Evolutionary conservation across 2,888 invertebrate genomes (phyloP), one percentile per base, ranked within the genome.

Genomic region (Chrysolina americana): DNA sequence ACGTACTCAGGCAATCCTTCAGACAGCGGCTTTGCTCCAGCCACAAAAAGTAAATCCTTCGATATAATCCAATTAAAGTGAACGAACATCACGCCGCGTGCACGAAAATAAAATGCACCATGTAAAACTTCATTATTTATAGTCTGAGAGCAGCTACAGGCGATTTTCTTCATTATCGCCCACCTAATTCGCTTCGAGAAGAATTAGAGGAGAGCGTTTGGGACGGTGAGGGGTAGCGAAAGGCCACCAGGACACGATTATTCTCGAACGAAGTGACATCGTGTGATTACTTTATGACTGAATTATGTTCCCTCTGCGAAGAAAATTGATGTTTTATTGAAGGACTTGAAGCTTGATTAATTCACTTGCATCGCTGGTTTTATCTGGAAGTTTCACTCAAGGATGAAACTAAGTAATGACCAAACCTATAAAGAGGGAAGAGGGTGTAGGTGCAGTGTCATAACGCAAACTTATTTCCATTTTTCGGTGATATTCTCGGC

Each of bases 161-260:
- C 59, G 59, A 23, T 59, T 59, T 36, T 36, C 59, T 59, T 59
- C 59, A 59, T 59, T 59, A 59, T 53, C 53, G 21, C 59, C 59
- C 10, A n/a, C 36, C 36, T 36, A 23, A 59, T 59, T 59, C 59
- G 23, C 59, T 59, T n/a, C 28, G 36, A n/a, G 59, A 59, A 59
- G 28, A 59, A 59, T 59, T 36, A 59, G 59, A 36, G 21, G 36
- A 15, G 59, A 28, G 36, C 28, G 59, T 28, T 28, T 15, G 28
- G 36, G n/a, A 59, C 36, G 36, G 8, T 10, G 59, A 28, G 28
- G 36, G n/a, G 23, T 17, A 17, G 8, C 28, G 59, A 28, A 56
- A 56, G 36, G 59, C 23, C 59, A 28, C 36, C 59, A 36, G 36
- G 59, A 28, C 59, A 28, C n/a, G 59, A 28, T 59, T 59, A 59